Conservation (phyloP, 2,797 vertebrate species). For the Cheirogaleus major region DNA sequence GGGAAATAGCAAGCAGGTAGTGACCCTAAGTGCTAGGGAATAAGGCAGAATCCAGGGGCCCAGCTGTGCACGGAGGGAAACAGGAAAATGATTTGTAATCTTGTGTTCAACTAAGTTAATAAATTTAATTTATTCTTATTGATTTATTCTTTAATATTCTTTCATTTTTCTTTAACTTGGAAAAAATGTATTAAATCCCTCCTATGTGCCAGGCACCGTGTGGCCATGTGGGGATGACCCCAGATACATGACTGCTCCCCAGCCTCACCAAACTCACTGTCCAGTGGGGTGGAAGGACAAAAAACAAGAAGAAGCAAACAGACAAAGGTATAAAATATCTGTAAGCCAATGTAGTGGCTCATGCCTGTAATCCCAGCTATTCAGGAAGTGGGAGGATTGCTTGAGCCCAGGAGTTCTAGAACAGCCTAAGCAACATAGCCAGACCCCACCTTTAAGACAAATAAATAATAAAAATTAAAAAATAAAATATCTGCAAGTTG, state of each 20-base stretch:
- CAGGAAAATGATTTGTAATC: neutral
- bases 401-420: too few relatives aligned
- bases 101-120: neutral
- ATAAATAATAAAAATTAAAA: too few relatives aligned
- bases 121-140: neutral
- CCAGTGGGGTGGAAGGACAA: neutral
- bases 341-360: too few relatives aligned
- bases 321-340: neutral
- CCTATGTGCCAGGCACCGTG: too few relatives aligned
- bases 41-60: neutral
- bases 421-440: too few relatives aligned
- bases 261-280: neutral
- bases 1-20: neutral
- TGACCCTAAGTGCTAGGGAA: neutral
- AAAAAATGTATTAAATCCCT: neutral
- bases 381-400: too few relatives aligned
- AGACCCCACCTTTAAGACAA: too few relatives aligned
- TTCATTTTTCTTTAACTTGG: neutral
- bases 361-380: too few relatives aligned
- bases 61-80: neutral
- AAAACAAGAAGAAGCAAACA: neutral
- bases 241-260: fast-evolving
- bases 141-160: neutral
- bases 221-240: neutral
- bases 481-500: neutral